Conservation (phyloP, 23 tunicate genomes). For the Phallusia fumigata region DNA sequence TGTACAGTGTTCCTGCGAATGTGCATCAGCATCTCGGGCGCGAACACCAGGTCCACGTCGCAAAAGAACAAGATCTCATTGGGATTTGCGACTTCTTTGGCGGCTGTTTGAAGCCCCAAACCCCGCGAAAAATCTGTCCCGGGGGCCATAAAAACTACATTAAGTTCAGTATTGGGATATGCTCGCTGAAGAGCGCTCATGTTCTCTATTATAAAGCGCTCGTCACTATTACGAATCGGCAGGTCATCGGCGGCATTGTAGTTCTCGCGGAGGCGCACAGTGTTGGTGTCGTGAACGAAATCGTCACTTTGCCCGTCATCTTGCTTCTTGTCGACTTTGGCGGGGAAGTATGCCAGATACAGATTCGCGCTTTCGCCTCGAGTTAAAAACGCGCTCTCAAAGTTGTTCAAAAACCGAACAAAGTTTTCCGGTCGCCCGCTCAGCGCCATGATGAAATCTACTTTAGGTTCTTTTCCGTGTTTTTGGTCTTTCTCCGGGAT, state of each 20-base stretch:
- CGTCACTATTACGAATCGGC: conserved; percentile 11
- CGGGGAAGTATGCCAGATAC: conserved; percentile 47
- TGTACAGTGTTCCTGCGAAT: conserved; percentile 77
- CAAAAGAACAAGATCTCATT: conserved; percentile 85
- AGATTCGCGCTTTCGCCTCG: conserved; percentile 50
- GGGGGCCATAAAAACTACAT: conserved; percentile 18
- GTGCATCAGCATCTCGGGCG: conserved; percentile 50
- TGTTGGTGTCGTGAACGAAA: background rate
- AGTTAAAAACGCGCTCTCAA: conserved; percentile 53
- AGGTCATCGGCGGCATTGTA: background rate
- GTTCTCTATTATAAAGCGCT: conserved; percentile 25
- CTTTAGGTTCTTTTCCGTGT: background rate
- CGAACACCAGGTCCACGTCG: conserved; percentile 86
- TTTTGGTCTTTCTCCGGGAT: background rate
- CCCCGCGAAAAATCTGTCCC: conserved; percentile 87
- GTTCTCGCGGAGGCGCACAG: background rate
- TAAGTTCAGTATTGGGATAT: conserved; percentile 24
- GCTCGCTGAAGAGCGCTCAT: conserved; percentile 26
- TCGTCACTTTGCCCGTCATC: background rate
- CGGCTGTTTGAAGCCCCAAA: conserved; percentile 51
- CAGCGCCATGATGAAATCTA: conserved; percentile 70
- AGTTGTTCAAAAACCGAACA: conserved; percentile 58
- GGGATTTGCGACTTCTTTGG: conserved; percentile 21
- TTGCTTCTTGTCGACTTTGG: background rate
- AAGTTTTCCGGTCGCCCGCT: conserved; percentile 68